Evolutionary conservation across 2,888 invertebrate species (phyloP).

Genomic region (Cancer borealis): DNA sequence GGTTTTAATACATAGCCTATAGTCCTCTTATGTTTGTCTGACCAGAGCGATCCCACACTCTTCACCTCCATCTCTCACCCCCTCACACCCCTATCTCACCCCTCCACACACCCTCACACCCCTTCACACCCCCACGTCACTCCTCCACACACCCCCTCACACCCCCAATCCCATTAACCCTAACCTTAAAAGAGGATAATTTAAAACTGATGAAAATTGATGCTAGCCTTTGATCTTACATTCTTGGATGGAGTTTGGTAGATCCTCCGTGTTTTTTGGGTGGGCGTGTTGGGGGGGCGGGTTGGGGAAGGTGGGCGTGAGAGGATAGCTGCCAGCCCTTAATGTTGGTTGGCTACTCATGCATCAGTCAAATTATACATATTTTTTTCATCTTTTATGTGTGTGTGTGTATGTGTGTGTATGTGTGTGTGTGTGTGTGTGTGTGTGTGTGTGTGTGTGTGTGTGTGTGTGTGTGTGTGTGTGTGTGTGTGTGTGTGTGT

Average conservation of each 20-base stretch:
- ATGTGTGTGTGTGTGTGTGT: too few relatives aligned
- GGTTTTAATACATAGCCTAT: too few relatives aligned
- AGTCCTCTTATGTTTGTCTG: neutral
- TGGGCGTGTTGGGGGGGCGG: too few relatives aligned
- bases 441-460: too few relatives aligned
- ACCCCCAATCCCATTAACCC: neutral
- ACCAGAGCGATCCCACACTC: neutral
- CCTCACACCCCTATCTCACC: neutral
- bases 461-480: too few relatives aligned
- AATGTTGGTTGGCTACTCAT: neutral
- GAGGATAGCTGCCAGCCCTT: neutral
- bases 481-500: too few relatives aligned
- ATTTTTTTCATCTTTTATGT: too few relatives aligned
- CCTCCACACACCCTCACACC: neutral
- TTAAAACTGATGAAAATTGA: conserved; percentile 61
- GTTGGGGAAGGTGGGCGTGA: neutral
- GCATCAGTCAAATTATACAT: too few relatives aligned
- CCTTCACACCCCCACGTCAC: neutral
- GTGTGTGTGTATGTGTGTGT: too few relatives aligned
- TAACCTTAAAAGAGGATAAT: conserved; percentile 34
- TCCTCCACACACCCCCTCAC: neutral
- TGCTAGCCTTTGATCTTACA: conserved; percentile 55
- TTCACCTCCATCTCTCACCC: neutral
- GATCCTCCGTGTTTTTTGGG: neutral
- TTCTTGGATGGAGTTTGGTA: conserved; percentile 46